phyloP scores from a whole-genome alignment of 1,140 invertebrate species.

The Drosophila arawakana region DNA sequence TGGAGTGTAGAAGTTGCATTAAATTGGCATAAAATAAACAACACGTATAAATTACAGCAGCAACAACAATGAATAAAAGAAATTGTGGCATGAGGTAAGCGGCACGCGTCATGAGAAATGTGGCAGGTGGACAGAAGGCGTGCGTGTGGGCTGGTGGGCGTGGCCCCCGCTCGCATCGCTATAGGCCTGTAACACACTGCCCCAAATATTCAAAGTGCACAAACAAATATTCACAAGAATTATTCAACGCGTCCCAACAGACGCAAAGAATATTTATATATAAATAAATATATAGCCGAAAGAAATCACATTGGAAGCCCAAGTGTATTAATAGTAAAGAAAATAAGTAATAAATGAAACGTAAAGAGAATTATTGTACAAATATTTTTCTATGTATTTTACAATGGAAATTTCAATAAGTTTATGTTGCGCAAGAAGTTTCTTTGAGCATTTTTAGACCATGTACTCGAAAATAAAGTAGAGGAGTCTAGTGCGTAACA shows the following conservation, averaged over 20 bases:
- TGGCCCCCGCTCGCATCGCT: neutral
- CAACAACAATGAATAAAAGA: constrained; percentile 67
- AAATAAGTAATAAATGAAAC: neutral
- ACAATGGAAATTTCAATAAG: no score
- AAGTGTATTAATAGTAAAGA: constrained; percentile 43
- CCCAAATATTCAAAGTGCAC: constrained; percentile 25
- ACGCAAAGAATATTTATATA: constrained; percentile 8
- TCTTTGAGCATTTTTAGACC: no score
- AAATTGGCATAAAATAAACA: constrained; percentile 82
- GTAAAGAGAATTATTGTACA: neutral
- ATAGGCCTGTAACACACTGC: constrained; percentile 9
- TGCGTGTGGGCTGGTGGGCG: constrained; percentile 3
- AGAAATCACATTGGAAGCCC: constrained; percentile 55
- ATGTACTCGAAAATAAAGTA: no score
- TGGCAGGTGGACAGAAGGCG: constrained; percentile 55
- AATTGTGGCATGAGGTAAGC: constrained; percentile 32
- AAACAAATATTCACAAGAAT: constrained; percentile 31
- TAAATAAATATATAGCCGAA: constrained; percentile 37
- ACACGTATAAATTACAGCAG: constrained; percentile 75
- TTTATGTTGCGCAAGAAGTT: no score
- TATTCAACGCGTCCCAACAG: constrained; percentile 43
- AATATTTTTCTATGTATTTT: neutral
- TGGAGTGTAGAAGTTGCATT: constrained; percentile 63
- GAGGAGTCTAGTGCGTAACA: no score
- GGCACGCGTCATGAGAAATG: constrained; percentile 51